Base-by-base conservation (phyloP, 2,113 vertebrate genomes). In the Dipodomys merriami region DNA sequence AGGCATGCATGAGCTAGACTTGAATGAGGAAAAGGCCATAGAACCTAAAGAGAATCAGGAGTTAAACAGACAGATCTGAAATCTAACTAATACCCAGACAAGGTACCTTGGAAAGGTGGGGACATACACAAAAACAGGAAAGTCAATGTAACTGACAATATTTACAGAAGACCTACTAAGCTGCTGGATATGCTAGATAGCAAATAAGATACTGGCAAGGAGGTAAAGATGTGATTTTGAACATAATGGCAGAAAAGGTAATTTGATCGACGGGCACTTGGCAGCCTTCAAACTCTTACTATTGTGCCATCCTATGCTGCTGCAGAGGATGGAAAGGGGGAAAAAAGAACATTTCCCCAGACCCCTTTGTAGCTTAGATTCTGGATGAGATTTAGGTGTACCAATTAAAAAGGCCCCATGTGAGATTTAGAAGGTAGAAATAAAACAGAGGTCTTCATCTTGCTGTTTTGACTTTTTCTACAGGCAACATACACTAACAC, bases 341-440 rank as follows among this genome's bases (percentile, higher is more conserved):
- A n/a, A 53, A 65, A 86, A 85, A 82, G 35, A 65, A n/a, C 71
- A 83, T 82, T 91, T 93, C 80, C 46, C 46, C 92, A 88, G 53
- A 68, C 23, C 8, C 10, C 23, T 83, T 19, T 85, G 25, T 20
- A 53, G n/a, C 60, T 46, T n/a, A 11, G 11, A 49, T 6, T 64
- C 79, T 69, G 10, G 64, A n/a, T 7, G 27, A 90, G 35, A 30
- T 74, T 57, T 12, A 16, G 6, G 35, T 69, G 29, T 60, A n/a
- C 16, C 39, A 39, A 6, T 20, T 73, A n/a, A 62, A 57, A 76
- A 1, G 25, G 27, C 30, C 19, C 16, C 1, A 16, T 46, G 30
- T 46, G 39, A 82, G 25, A 81, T 46, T 60, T 19, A 71, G 29
- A 78, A 78, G 71, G 33, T 62, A 86, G 53, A 90, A 76, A 83